Evolutionary conservation across 92 coral and sea anemone species (phyloP), one percentile per base, ranked within the genome.

Genomic region (Heteractis magnifica): DNA sequence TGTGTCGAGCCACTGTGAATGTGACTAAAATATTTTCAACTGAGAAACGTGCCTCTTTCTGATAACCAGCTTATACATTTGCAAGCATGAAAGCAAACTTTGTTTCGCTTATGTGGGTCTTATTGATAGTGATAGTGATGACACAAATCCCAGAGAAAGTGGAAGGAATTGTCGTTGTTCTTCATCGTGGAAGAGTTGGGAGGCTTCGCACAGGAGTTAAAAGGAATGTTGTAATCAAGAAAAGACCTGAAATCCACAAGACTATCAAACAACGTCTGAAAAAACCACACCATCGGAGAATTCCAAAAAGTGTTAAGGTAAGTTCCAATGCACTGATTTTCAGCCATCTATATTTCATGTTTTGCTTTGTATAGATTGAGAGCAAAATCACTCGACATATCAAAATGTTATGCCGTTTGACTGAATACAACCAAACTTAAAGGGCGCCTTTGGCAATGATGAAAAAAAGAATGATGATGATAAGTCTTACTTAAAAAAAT

Each of bases 121-220:
- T 52, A 49, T 16, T 34, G 55, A 52, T 75, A 52, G 34, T 75
- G 52, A 75, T 75, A 49, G 79, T 75, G 44, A 75, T 75, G 79
- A 52, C 58, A 75, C 20, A 16, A 21, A 6, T 75, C 26, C 79
- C 79, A 52, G 79, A 34, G 59, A 52, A 75, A 4, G 79, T 75
- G 19, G 56, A 52, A 5, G 79, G 58, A 75, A 9, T 75, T 75
- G 3, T 52, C 12, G 59, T 75, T 49, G 79, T 75, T 14, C 79
- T 75, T 49, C 79, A 75, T 75, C 79, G 79, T 49, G 79, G 79
- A 52, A 53, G 79, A 16, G 79, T 75, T 3, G 56, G 56, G 26
- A 49, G 79, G 79, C 79, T 75, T 50, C 26, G 79, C 10, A 10
- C 73, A 12, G 49, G 49, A 5, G 73, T 26, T 4, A 68, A 68